Evolutionary conservation across 2,888 invertebrate species (phyloP).

Genomic region (Drosophila austrosaltans): DNA sequence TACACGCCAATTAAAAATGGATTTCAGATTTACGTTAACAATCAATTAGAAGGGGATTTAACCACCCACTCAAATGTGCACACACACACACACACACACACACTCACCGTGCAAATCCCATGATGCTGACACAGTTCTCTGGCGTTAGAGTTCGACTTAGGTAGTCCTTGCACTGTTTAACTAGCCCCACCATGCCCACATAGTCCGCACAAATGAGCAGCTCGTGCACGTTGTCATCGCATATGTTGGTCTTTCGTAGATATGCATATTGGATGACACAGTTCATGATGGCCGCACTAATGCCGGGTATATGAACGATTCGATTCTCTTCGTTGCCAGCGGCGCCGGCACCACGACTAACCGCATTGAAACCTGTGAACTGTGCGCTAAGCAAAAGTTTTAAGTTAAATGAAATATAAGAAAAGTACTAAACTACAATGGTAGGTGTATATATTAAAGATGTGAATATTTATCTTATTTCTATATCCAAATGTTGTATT

Average conservation of each 20-base stretch:
- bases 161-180: slow-evolving; percentile 91
- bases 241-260: slow-evolving; percentile 90
- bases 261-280: slow-evolving; percentile 93
- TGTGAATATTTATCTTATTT: too few relatives aligned
- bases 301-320: slow-evolving; percentile 90
- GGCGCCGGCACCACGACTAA: slow-evolving; percentile 1
- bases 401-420: neutral
- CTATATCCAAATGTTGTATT: too few relatives aligned
- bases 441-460: too few relatives aligned
- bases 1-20: slow-evolving; percentile 51
- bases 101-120: slow-evolving; percentile 90
- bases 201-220: slow-evolving; percentile 94
- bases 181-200: slow-evolving; percentile 91
- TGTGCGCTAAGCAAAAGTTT: slow-evolving; percentile 65
- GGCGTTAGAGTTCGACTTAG: slow-evolving; percentile 88
- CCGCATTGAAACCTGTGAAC: slow-evolving; percentile 75
- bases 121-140: slow-evolving; percentile 92
- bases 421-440: too few relatives aligned
- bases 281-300: slow-evolving; percentile 90
- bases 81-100: neutral
- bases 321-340: slow-evolving; percentile 84
- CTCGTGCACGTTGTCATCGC: slow-evolving; percentile 90
- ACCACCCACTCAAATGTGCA: neutral
- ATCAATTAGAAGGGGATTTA: neutral
- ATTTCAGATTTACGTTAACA: slow-evolving; percentile 25